Evolutionary conservation across 2,888 invertebrate species (phyloP), one percentile per base, ranked within the genome.

Genomic region (Himalopsyche anomala): DNA sequence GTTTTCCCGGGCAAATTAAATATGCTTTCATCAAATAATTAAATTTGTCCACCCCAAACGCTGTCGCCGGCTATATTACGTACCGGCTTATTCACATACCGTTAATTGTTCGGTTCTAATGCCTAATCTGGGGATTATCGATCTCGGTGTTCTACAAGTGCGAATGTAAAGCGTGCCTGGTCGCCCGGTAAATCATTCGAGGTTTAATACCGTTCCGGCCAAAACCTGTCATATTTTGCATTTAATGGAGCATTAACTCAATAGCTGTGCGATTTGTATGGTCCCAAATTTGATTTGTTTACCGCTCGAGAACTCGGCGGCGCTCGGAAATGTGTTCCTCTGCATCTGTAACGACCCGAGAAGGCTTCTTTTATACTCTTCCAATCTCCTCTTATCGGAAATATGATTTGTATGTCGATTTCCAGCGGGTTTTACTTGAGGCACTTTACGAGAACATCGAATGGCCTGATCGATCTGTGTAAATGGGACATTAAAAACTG

Each of bases 181-280:
- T 40, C 83, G 62, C 42, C 69, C 80, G 69, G 36, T 87, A 87
- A 87, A 87, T 87, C 80, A 87, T 85, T 83, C 84, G 62, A 42
- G 85, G 79, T 80, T 83, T 87, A 85, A 81, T 83, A 69, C 84
- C 86, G 40, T 62, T 62, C 83, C 51, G 62, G 82, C 83, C 83
- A 19, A 74, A 56, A 79, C 83, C 82, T 85, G 87, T 87, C 87
- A 87, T 83, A 85, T 85, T 87, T 87, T 42, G 83, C 80, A 86
- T 86, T 86, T 79, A 84, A 86, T 86, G 85, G 83, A 80, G 83
- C 85, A 86, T 86, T 86, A 86, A 85, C 85, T 85, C 82, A 85
- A 80, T 51, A 80, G 85, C 51, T 45, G 51, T 83, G 79, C 56
- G 85, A 85, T 85, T 84, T 83, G 69, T 86, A 86, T 82, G 69